Evolutionary conservation across 2,888 invertebrate species (phyloP).

Genomic region (Apamea monoglypha): DNA sequence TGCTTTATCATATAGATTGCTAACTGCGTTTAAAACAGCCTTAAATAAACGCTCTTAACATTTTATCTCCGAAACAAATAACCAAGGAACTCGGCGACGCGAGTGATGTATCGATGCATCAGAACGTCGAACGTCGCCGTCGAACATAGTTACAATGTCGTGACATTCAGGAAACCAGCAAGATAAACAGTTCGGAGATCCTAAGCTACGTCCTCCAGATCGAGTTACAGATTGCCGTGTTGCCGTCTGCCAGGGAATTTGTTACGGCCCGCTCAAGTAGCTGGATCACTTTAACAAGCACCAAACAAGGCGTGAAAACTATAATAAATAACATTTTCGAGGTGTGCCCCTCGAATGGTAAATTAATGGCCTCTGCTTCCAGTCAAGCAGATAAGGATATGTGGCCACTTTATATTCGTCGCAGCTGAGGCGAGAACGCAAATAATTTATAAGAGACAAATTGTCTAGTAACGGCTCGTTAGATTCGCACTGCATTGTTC

Average conservation of each 20-base stretch:
- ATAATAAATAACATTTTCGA: slow-evolving; percentile 70
- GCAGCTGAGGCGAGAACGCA: slow-evolving; percentile 40
- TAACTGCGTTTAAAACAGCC: slow-evolving; percentile 2
- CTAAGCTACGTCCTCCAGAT: slow-evolving; percentile 68
- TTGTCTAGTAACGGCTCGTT: slow-evolving; percentile 32
- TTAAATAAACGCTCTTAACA: slow-evolving; percentile 21
- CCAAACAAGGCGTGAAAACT: slow-evolving; percentile 72
- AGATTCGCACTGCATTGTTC: slow-evolving; percentile 31
- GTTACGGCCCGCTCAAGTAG: slow-evolving; percentile 73
- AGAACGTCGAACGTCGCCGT: slow-evolving; percentile 48
- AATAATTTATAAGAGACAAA: slow-evolving; percentile 61
- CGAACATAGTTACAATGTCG: slow-evolving; percentile 63
- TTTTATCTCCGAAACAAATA: slow-evolving; percentile 43
- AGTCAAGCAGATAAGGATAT: slow-evolving; percentile 59
- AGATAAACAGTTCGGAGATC: slow-evolving; percentile 64
- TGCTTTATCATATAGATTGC: neutral
- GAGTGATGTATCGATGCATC: slow-evolving; percentile 61
- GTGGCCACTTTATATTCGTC: slow-evolving; percentile 54
- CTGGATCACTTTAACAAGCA: slow-evolving; percentile 74
- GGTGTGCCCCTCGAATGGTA: slow-evolving; percentile 55
- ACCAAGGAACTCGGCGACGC: slow-evolving; percentile 35
- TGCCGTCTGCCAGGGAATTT: slow-evolving; percentile 76
- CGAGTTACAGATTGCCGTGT: slow-evolving; percentile 79
- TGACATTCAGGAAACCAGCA: slow-evolving; percentile 60
- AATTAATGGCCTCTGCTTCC: slow-evolving; percentile 64